phyloP scores from a whole-genome alignment of 1,140 invertebrate genomes.

The Parapsyche elsis region DNA sequence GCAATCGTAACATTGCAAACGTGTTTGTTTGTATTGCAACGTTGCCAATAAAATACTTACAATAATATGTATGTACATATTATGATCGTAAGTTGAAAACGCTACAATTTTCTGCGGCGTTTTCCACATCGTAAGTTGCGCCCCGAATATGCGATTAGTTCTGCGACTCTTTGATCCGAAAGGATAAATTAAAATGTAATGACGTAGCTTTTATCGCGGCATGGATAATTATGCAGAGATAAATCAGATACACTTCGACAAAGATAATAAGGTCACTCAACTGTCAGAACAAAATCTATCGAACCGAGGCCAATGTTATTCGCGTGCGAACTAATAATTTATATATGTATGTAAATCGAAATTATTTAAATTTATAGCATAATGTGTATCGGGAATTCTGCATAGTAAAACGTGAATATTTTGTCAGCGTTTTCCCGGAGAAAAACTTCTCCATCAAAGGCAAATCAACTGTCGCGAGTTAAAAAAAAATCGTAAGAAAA shows the following conservation, averaged over 20 bases:
- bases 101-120: no score
- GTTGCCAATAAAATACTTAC: neutral
- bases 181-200: no score
- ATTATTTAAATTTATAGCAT: conserved; percentile 18
- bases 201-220: neutral
- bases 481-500: no score
- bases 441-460: no score
- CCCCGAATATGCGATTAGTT: no score
- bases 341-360: neutral
- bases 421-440: no score
- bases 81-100: no score
- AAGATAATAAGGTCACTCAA: conserved; percentile 37
- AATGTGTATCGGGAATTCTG: neutral
- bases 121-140: no score
- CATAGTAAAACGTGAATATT: no score
- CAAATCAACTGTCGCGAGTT: no score
- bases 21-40: neutral
- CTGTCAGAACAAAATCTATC: conserved; percentile 17
- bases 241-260: conserved; percentile 28
- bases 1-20: conserved; percentile 3
- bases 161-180: no score
- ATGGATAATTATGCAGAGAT: conserved; percentile 15
- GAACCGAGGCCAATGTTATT: conserved; percentile 34
- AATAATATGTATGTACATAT: no score
- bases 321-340: neutral